Base-by-base conservation (phyloP, 1,140 invertebrate species). In the Magallana ariakensis region DNA sequence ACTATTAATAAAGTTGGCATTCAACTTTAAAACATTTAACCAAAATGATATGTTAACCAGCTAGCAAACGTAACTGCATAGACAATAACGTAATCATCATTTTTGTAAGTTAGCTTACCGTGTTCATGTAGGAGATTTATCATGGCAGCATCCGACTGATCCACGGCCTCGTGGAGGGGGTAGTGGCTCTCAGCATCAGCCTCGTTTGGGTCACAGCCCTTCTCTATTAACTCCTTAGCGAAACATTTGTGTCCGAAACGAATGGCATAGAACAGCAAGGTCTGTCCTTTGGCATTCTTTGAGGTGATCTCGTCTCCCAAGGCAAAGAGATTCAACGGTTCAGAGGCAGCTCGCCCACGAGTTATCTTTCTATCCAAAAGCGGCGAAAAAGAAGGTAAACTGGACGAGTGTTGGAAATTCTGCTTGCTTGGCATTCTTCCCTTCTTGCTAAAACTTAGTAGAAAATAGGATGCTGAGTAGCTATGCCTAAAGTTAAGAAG, bases 111-210 rank as follows among this genome's bases (percentile, higher is more conserved):
- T 83, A 22, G 11, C 86, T 83, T 75, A 89, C 88, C 88, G 56
- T 89, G 62, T 84, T 89, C 85, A 8, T 87, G 70, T 19, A 89
- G 85, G 15, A 86, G 53, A 46, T 86, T 80, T 0, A 86, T 87
- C 15, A 89, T 85, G n/a, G 87, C 81, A 66, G 85, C 81, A 75
- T 87, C 84, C 11, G 85, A 84, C 33, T 83, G 85, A 53, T 89
- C 88, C 15, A 89, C 85, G 9, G 88, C 84, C 84, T 87, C 88
- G 66, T 89, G 88, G 5, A 89, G 53, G 3, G 88, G 84, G 15
- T 85, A 87, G 26, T 87, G 83, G 7, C 86, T 66, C 33, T 62
- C 26, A 4, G 75, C 57, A 55, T 89, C 88, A 1, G 84, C 57
- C 56, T 80, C 80, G 56, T 89, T 87, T 16, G 87, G 86, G 57